These are phyloP conservation scores for Perccottus glenii DNA, from an alignment of 2,113 vertebrate genomes.

Conservation along the genomic window DNA sequence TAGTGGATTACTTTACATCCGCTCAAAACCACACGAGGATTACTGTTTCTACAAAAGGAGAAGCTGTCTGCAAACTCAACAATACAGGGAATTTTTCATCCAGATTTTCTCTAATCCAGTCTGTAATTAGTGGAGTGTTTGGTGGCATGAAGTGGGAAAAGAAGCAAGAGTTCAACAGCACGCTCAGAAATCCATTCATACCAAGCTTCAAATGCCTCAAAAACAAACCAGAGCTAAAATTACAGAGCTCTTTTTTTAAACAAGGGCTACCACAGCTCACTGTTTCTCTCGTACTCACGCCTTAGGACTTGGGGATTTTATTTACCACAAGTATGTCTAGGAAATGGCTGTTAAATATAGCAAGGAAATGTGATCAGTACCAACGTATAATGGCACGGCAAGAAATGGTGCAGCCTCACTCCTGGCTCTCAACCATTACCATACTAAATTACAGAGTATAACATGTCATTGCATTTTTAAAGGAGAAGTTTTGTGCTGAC, in stretches of 20 bases:
- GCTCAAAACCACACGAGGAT: conserved; percentile 35
- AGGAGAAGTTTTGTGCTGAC: no score
- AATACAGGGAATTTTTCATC: conserved; percentile 45
- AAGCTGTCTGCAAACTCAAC: conserved; percentile 30
- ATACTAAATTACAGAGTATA: no score
- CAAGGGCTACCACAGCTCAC: conserved; percentile 34
- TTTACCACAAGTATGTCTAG: conserved; percentile 60
- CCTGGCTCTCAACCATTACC: no score
- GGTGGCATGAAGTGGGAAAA: conserved; percentile 48
- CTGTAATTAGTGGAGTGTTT: conserved; percentile 70
- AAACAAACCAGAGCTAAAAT: conserved; percentile 57
- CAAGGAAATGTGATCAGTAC: conserved; percentile 11
- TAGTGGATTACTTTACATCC: conserved; percentile 45
- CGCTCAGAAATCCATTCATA: conserved; percentile 22
- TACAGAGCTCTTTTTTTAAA: conserved; percentile 47
- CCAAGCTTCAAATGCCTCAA: conserved; percentile 45
- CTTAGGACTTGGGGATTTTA: conserved; percentile 41
- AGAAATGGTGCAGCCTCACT: not conserved
- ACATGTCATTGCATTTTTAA: no score
- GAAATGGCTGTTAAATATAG: conserved; percentile 36
- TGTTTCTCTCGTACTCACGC: conserved; percentile 39
- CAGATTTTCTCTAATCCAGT: conserved; percentile 60
- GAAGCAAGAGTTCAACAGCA: conserved; percentile 38
- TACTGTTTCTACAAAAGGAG: conserved; percentile 26
- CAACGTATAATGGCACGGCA: not conserved